Evolutionary conservation across 1,140 invertebrate genomes (phyloP), one percentile per base, ranked within the genome.

Genomic region (Anoplophora glabripennis): DNA sequence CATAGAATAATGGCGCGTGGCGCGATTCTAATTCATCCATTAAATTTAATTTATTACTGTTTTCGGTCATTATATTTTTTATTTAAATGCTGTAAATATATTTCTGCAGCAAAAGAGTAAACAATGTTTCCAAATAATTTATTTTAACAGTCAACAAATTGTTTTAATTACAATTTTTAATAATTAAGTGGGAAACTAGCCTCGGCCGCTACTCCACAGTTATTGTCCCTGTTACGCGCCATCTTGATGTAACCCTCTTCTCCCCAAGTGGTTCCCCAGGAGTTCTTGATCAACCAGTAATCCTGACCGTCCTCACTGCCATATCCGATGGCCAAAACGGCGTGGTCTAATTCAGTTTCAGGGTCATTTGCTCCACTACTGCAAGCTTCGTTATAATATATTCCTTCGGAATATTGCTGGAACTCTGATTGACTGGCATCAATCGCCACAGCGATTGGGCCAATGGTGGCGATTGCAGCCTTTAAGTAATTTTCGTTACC

Each of bases 171-270:
- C n/a, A n/a, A n/a, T 63, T 53, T 81, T 86, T 28, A 28, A 28
- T 28, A 92, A 64, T 93, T 90, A 58, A 92, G 77, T 38, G 92
- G 92, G 77, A 90, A 93, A 66, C 86, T 89, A 57, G 94, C 89
- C 51, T 78, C 73, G 14, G 86, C 84, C 21, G 94, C 93, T 73
- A 97, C 87, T 69, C 94, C 94, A 76, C 94, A 98, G 70, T 90
- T 84, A 75, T 97, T 96, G 1, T 89, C 66, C 65, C 84, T 83
- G 77, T 96, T 95, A 63, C 93, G 82, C 4, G 88, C 80, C 86
- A 98, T 96, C 77, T 88, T 87, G 64, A 97, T 89, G 79, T 92
- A 97, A 17, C 94, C 94, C 4, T 88, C 69, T 21, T 87, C 80
- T 17, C 94, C 94, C 94, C 94, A 97, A 1, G 76, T 78, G 57